Percentiles rank a stretch among this genome's conserved stretches.
Conservation (phyloP, 1,140 invertebrate species). For the Psix sp. region DNA sequence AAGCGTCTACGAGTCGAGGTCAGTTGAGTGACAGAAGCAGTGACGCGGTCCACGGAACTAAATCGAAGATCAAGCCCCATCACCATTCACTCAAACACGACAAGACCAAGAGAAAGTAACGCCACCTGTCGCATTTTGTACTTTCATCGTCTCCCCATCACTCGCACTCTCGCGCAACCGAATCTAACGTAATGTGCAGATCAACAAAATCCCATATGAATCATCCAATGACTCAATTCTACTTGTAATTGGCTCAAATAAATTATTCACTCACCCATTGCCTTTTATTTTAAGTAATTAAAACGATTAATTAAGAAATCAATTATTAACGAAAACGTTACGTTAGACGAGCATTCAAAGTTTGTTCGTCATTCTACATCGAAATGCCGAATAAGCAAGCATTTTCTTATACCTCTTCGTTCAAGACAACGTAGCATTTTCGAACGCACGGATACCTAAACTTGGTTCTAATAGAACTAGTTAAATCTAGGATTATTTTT, state of each 20-base stretch:
- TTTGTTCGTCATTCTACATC: constrained; percentile 19
- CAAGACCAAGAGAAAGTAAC: constrained; percentile 74
- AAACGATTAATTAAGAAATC: too few relatives aligned
- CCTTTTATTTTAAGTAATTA: constrained; percentile 22
- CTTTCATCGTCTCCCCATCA: too few relatives aligned
- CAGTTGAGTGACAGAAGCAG: constrained; percentile 67
- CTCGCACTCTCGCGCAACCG: not conserved
- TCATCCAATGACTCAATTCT: not conserved
- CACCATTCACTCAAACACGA: constrained; percentile 71
- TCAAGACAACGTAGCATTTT: too few relatives aligned
- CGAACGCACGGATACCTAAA: too few relatives aligned
- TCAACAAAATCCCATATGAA: constrained; percentile 17
- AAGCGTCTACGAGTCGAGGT: constrained; percentile 73
- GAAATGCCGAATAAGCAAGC: constrained; percentile 41
- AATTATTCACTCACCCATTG: constrained; percentile 10
- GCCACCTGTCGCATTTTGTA: constrained; percentile 11
- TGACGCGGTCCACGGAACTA: constrained; percentile 65
- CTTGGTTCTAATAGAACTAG: too few relatives aligned
- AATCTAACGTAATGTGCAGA: constrained; percentile 56
- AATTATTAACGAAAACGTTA: too few relatives aligned
- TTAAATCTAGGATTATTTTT: too few relatives aligned
- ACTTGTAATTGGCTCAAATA: constrained; percentile 38
- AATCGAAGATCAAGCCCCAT: constrained; percentile 69
- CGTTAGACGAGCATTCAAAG: constrained; percentile 10
- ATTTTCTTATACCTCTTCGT: constrained; percentile 27